Conservation (phyloP, 2,888 invertebrate genomes). For the Fabriciana adippe region DNA sequence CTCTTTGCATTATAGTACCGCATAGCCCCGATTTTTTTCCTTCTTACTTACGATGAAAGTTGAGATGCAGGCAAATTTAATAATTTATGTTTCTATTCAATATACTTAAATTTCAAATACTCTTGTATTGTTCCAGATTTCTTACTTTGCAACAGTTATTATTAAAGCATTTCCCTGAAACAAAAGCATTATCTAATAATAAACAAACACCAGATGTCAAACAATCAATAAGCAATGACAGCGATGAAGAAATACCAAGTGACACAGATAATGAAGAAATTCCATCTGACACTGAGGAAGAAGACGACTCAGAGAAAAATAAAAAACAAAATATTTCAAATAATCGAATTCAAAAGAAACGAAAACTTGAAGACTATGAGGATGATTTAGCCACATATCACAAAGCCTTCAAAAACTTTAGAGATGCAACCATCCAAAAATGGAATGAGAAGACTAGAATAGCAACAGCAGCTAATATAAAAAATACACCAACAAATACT, state of each 20-base stretch:
- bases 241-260: slow-evolving; percentile 73
- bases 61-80: too few relatives aligned
- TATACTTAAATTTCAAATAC: too few relatives aligned
- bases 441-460: slow-evolving; percentile 97
- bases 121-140: slow-evolving; percentile 58
- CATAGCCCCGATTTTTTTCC: too few relatives aligned
- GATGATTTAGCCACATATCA: slow-evolving; percentile 81
- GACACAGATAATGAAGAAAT: slow-evolving; percentile 86
- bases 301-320: slow-evolving; percentile 55
- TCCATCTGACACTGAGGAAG: slow-evolving; percentile 82
- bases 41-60: too few relatives aligned
- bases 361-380: slow-evolving; percentile 83
- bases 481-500: slow-evolving; percentile 83
- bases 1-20: too few relatives aligned
- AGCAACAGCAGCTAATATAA: slow-evolving; percentile 84
- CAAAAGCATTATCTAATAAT: slow-evolving; percentile 77
- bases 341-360: slow-evolving; percentile 60
- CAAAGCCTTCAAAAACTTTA: slow-evolving; percentile 84
- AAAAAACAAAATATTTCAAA: slow-evolving; percentile 36
- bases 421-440: slow-evolving; percentile 92
- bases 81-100: neutral
- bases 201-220: slow-evolving; percentile 40
- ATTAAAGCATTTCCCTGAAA: slow-evolving; percentile 86
- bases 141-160: slow-evolving; percentile 71
- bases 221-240: slow-evolving; percentile 51